Evolutionary conservation across 2,888 invertebrate species (phyloP).

Genomic region (Caenorhabditis panamensis): DNA sequence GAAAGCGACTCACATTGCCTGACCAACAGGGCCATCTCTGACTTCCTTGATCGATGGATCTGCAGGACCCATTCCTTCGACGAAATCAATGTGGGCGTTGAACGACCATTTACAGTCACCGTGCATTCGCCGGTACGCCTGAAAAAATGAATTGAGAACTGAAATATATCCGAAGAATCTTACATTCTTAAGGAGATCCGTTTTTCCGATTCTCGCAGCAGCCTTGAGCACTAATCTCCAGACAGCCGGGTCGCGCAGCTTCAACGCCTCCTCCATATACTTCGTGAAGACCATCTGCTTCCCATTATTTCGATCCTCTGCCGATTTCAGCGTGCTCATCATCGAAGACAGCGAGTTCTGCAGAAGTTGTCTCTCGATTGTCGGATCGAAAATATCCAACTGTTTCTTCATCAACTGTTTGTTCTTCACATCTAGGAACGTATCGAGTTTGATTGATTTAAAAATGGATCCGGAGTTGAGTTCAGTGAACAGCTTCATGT

Average conservation of each 20-base stretch:
- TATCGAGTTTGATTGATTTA: conserved; percentile 18
- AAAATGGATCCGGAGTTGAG: conserved; percentile 3
- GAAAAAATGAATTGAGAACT: conserved; percentile 1
- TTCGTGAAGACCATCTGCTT: background rate
- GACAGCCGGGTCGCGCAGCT: conserved; percentile 21
- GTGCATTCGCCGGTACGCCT: conserved; percentile 26
- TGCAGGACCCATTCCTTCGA: background rate
- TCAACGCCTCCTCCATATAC: background rate
- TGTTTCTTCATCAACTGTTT: background rate
- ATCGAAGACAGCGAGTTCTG: conserved; percentile 14
- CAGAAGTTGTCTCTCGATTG: conserved; percentile 18
- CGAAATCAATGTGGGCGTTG: conserved; percentile 32
- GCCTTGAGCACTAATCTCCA: conserved; percentile 40
- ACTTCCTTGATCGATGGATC: background rate
- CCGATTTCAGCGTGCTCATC: conserved; percentile 13
- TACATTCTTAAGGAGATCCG: background rate
- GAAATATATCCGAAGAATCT: background rate
- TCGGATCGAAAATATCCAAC: background rate
- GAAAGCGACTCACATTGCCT: background rate
- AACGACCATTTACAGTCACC: conserved; percentile 39
- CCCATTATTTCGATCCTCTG: background rate
- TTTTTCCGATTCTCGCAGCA: background rate
- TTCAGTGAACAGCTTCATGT: conserved; percentile 13
- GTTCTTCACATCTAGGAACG: background rate
- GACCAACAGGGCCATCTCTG: too few species aligned